Percentiles rank a stretch among this genome's conserved stretches.
phyloP scores from a whole-genome alignment of 2,888 invertebrate species.

The Altica lythri region DNA sequence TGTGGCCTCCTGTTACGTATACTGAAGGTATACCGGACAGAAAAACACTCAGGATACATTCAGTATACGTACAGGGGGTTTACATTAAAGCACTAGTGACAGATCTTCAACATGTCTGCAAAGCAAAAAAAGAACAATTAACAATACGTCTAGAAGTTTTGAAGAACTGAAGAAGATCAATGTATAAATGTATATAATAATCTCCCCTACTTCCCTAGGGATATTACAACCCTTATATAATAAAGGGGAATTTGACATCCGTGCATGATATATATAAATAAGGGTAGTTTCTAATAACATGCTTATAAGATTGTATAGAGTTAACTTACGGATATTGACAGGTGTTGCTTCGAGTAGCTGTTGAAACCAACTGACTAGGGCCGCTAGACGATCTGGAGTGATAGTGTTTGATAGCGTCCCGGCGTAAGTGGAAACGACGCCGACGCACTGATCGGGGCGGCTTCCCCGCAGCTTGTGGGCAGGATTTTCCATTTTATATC shows the following conservation, averaged over 20 bases:
- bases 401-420: conserved; percentile 52
- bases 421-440: conserved; percentile 53
- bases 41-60: conserved; percentile 99
- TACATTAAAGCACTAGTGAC: conserved; percentile 58
- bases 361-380: conserved; percentile 43
- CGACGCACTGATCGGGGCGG: conserved; percentile 57
- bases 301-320: no score
- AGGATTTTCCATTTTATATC: conserved; percentile 57
- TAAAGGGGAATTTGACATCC: no score
- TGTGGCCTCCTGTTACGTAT: conserved; percentile 99
- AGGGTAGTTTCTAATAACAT: no score
- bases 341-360: conserved; percentile 33
- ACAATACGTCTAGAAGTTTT: no score
- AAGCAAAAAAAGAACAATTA: conserved; percentile 16
- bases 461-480: conserved; percentile 56
- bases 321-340: conserved; percentile 30
- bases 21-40: conserved; percentile 99
- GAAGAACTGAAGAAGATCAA: no score
- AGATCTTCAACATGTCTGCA: conserved; percentile 21
- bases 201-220: no score
- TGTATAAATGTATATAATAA: no score
- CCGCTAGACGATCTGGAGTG: conserved; percentile 46
- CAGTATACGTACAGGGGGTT: conserved; percentile 99
- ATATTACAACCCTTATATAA: no score
- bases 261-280: no score